phyloP scores from a whole-genome alignment of 2,888 invertebrate species.

The Lasioglossum calceatum region DNA sequence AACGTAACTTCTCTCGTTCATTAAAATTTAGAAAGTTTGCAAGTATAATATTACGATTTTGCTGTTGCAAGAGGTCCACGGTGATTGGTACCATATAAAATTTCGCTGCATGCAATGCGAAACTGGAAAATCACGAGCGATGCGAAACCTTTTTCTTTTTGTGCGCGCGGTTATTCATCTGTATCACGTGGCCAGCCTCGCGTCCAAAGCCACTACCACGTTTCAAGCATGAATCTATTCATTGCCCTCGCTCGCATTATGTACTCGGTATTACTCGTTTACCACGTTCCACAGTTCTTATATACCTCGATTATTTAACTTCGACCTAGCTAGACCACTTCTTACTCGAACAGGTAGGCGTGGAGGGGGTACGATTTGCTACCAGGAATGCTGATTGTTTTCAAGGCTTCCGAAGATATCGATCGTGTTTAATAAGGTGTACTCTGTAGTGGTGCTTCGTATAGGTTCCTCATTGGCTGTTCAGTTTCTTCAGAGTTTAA shows the following conservation, averaged over 20 bases:
- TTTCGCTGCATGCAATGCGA: not conserved
- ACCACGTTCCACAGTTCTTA: slow-evolving; percentile 43
- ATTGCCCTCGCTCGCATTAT: slow-evolving; percentile 42
- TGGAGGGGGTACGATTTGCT: not conserved
- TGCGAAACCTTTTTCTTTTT: not conserved
- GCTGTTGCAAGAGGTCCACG: not conserved
- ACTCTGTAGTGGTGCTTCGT: slow-evolving; percentile 11
- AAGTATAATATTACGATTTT: not conserved
- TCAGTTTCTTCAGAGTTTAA: not conserved
- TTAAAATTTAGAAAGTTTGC: not conserved
- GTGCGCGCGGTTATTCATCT: slow-evolving; percentile 45
- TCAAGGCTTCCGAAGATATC: slow-evolving; percentile 30
- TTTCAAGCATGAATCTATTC: slow-evolving; percentile 35
- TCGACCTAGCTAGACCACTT: slow-evolving; percentile 46
- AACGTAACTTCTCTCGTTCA: not conserved
- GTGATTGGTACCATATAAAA: not conserved
- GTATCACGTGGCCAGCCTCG: slow-evolving; percentile 36
- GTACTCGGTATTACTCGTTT: slow-evolving; percentile 46
- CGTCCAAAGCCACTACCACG: slow-evolving; percentile 19
- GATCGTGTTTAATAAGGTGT: slow-evolving; percentile 34
- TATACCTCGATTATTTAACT: slow-evolving; percentile 51
- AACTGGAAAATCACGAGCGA: not conserved
- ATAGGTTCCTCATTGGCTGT: not conserved
- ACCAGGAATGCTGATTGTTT: slow-evolving; percentile 44
- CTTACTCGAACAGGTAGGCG: slow-evolving; percentile 21